Percentiles rank a stretch among this genome's conserved stretches.
phyloP scores from a whole-genome alignment of 35 echinoderm and acorn worm genomes.

The Apostichopus japonicus region DNA sequence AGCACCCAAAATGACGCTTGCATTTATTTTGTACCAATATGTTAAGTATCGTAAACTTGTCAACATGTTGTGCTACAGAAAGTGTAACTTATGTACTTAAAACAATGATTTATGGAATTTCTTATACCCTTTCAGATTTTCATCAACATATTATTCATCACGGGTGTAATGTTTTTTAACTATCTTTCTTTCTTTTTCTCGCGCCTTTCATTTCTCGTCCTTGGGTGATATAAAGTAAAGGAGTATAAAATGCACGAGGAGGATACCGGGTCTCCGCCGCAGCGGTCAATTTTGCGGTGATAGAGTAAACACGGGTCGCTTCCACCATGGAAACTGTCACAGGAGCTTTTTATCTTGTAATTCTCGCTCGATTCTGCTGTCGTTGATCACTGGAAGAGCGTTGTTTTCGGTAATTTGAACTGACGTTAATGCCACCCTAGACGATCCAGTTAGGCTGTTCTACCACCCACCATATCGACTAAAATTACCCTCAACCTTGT shows the following conservation, averaged over 20 bases:
- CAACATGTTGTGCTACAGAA: neutral
- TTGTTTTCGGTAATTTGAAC: slow-evolving; percentile 51
- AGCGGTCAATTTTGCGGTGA: slow-evolving; percentile 5
- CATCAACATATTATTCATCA: neutral
- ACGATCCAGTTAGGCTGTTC: slow-evolving; percentile 11
- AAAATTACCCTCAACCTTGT: slow-evolving; percentile 26
- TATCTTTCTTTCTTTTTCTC: neutral
- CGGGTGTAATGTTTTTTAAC: neutral
- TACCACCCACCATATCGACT: slow-evolving; percentile 39
- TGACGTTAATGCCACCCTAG: slow-evolving; percentile 50
- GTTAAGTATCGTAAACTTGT: neutral
- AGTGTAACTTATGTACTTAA: neutral
- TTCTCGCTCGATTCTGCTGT: neutral
- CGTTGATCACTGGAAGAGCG: slow-evolving; percentile 14
- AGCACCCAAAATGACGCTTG: no score
- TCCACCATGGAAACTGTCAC: neutral
- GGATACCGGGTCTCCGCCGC: neutral
- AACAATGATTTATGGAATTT: neutral
- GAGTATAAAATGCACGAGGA: neutral
- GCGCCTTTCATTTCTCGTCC: neutral
- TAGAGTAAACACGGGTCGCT: slow-evolving; percentile 36
- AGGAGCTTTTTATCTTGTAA: neutral
- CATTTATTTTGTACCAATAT: no score
- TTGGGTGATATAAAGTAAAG: neutral
- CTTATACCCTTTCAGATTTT: neutral